Percentiles rank a stretch among this genome's conserved stretches.
Evolutionary conservation across 2,888 invertebrate genomes (phyloP).

Genomic region (Drosophila mayaguana): DNA sequence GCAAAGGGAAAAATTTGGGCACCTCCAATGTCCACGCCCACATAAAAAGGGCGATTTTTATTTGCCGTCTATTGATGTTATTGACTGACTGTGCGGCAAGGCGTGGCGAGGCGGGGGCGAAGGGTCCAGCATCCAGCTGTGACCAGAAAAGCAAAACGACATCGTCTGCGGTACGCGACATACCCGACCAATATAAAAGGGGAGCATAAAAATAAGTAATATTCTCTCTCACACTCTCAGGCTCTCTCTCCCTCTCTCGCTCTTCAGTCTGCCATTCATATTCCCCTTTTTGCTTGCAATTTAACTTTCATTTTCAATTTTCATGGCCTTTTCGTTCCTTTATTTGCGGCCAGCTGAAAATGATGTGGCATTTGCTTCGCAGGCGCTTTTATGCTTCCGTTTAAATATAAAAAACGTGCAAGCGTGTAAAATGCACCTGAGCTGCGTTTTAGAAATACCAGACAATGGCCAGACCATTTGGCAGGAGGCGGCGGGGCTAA

Average conservation of each 20-base stretch:
- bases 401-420: conserved; percentile 51
- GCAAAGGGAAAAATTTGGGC: conserved; percentile 61
- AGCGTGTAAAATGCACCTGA: conserved; percentile 73
- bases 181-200: conserved; percentile 13
- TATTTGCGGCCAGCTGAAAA: conserved; percentile 56
- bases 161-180: conserved; percentile 31
- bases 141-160: conserved; percentile 51
- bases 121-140: conserved; percentile 57
- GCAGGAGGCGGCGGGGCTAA: not conserved
- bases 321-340: conserved; percentile 51
- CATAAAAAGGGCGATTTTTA: conserved; percentile 59
- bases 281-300: conserved; percentile 49
- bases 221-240: not conserved
- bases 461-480: conserved; percentile 54
- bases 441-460: conserved; percentile 39
- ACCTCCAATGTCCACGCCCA: conserved; percentile 31
- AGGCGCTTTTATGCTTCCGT: conserved; percentile 23
- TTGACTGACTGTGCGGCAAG: conserved; percentile 57
- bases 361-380: conserved; percentile 45
- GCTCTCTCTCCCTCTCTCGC: too few species aligned
- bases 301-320: conserved; percentile 78
- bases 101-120: not conserved
- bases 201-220: conserved; percentile 70
- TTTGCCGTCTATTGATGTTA: conserved; percentile 79
- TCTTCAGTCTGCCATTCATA: conserved; percentile 33